Evolutionary conservation across 2,888 invertebrate genomes (phyloP).

Genomic region (Cosmia trapezina): DNA sequence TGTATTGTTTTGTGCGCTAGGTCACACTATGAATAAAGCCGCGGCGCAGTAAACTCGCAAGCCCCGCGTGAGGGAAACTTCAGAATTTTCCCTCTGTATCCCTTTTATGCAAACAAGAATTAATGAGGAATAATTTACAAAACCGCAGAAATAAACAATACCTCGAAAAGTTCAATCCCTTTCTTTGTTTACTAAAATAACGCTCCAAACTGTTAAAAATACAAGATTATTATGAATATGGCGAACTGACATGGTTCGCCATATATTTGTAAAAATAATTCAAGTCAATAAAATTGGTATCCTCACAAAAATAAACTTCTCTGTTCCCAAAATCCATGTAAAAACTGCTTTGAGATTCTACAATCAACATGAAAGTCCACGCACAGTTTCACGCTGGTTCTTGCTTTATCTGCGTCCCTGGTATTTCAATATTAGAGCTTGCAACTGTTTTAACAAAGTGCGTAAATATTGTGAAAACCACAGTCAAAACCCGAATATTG

Average conservation of each 20-base stretch:
- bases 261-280: neutral
- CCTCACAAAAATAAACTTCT: neutral
- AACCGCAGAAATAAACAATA: neutral
- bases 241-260: too few relatives aligned
- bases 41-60: neutral
- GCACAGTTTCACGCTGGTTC: neutral
- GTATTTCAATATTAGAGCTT: constrained; percentile 4
- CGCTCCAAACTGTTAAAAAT: neutral
- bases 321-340: neutral
- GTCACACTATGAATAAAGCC: neutral
- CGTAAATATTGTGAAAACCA: constrained; percentile 10
- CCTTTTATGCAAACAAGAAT: constrained; percentile 11
- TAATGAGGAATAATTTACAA: constrained; percentile 13
- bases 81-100: neutral
- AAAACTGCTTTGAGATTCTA: neutral
- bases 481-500: constrained; percentile 9
- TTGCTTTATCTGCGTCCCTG: constrained; percentile 8
- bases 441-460: neutral
- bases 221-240: neutral
- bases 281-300: neutral
- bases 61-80: neutral
- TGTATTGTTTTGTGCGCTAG: neutral
- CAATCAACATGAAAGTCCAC: constrained; percentile 6
- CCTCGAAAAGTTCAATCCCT: neutral
- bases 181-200: neutral